phyloP scores from a whole-genome alignment of 2,797 vertebrate species.

The Numenius phaeopus region DNA sequence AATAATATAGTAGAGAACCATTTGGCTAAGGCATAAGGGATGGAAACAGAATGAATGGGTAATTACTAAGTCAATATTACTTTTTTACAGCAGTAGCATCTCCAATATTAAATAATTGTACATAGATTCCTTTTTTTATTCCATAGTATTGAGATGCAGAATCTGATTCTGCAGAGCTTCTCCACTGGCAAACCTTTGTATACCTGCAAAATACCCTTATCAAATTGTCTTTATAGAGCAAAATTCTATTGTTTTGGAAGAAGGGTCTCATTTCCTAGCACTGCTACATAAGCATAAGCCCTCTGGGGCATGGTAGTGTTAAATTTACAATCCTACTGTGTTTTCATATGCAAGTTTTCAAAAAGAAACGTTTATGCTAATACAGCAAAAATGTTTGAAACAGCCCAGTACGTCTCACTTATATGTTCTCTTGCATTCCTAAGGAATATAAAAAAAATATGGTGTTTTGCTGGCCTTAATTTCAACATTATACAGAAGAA shows the following conservation, averaged over 20 bases:
- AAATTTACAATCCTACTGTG: conserved; percentile 39
- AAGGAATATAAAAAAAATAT: neutral
- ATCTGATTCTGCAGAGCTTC: neutral
- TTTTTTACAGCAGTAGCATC: neutral
- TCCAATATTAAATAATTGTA: neutral
- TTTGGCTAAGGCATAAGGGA: neutral
- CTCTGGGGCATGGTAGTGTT: neutral
- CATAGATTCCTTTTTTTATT: neutral
- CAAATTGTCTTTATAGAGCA: neutral
- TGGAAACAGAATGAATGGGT: neutral
- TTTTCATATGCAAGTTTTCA: conserved; percentile 28
- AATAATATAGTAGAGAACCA: neutral
- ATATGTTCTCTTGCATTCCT: neutral
- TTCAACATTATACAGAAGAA: conserved; percentile 45
- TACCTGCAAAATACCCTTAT: neutral
- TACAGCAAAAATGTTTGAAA: conserved; percentile 54
- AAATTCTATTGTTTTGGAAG: neutral
- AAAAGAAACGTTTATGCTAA: conserved; percentile 57
- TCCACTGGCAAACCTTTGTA: neutral
- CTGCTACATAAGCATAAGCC: neutral
- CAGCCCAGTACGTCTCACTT: conserved; percentile 51
- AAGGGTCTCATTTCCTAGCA: neutral
- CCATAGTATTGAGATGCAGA: neutral
- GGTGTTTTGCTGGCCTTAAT: conserved; percentile 25
- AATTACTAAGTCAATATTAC: neutral